Conservation (phyloP, 2,797 vertebrate species). For the Gallinago stenura region DNA sequence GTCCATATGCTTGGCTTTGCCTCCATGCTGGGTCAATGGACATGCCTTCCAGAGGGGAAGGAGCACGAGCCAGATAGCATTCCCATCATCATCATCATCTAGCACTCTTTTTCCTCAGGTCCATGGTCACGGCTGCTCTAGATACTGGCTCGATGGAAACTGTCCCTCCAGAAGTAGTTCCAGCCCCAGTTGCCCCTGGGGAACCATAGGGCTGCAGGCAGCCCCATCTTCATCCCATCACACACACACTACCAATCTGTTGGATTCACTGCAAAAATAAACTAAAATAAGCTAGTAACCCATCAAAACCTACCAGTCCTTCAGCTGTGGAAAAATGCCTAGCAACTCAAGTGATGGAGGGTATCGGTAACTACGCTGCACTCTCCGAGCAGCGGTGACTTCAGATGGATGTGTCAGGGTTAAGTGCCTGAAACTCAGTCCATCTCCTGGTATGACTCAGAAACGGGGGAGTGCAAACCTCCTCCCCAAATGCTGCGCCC, state of each 20-base stretch:
- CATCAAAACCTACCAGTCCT: not conserved
- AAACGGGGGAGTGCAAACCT: not conserved
- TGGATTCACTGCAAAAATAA: not conserved
- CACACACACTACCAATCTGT: not conserved
- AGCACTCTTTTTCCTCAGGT: not conserved
- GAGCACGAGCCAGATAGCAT: accelerated
- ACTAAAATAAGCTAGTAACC: not conserved
- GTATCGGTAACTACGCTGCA: not conserved
- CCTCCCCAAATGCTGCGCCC: not conserved
- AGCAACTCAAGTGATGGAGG: not conserved
- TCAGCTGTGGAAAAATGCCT: not conserved
- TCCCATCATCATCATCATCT: not conserved
- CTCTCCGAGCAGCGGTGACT: not conserved
- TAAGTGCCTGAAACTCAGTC: not conserved
- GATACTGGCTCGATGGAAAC: accelerated
- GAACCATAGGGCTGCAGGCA: accelerated
- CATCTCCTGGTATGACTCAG: not conserved
- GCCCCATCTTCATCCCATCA: not conserved
- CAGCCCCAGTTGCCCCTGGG: not conserved
- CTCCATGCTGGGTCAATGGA: not conserved
- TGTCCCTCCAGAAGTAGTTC: accelerated
- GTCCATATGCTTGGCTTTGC: not conserved
- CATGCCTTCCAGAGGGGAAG: not conserved
- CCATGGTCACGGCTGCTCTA: accelerated
- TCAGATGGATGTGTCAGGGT: not conserved